Conservation (phyloP, 1,140 invertebrate genomes). For the Pantala flavescens region DNA sequence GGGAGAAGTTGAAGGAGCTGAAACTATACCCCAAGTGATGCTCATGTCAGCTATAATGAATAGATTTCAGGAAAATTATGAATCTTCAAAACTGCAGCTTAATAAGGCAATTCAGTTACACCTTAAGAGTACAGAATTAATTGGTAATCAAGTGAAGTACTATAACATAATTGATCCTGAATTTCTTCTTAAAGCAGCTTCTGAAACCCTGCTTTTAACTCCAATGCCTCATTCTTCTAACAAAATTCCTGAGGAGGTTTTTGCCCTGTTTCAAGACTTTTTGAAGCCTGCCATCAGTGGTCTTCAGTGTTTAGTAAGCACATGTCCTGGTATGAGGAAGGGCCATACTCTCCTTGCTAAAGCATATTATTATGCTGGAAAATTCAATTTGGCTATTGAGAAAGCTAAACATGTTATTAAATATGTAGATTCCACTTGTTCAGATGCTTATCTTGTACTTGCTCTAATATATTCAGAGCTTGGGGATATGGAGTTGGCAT, state of each 20-base stretch:
- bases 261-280: not conserved
- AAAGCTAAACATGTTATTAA: slow-evolving; percentile 64
- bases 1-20: slow-evolving; percentile 61
- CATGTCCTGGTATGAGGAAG: slow-evolving; percentile 58
- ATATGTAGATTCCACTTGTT: slow-evolving; percentile 59
- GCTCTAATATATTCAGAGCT: slow-evolving; percentile 62
- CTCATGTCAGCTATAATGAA: slow-evolving; percentile 57
- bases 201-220: not conserved
- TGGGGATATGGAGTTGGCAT: slow-evolving; percentile 63
- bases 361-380: slow-evolving; percentile 63
- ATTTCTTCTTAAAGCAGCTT: slow-evolving; percentile 36
- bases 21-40: slow-evolving; percentile 42
- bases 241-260: not conserved
- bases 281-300: not conserved
- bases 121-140: slow-evolving; percentile 45
- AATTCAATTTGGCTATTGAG: not conserved
- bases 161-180: slow-evolving; percentile 70
- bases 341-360: slow-evolving; percentile 67
- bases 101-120: slow-evolving; percentile 62
- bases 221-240: not conserved
- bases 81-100: slow-evolving; percentile 49
- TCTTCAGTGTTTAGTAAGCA: not conserved
- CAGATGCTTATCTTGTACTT: slow-evolving; percentile 74
- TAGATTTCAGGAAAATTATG: slow-evolving; percentile 19
- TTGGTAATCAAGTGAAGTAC: slow-evolving; percentile 65